Evolutionary conservation across 2,797 vertebrate genomes (phyloP).

Genomic region (Serranus cabrilla): DNA sequence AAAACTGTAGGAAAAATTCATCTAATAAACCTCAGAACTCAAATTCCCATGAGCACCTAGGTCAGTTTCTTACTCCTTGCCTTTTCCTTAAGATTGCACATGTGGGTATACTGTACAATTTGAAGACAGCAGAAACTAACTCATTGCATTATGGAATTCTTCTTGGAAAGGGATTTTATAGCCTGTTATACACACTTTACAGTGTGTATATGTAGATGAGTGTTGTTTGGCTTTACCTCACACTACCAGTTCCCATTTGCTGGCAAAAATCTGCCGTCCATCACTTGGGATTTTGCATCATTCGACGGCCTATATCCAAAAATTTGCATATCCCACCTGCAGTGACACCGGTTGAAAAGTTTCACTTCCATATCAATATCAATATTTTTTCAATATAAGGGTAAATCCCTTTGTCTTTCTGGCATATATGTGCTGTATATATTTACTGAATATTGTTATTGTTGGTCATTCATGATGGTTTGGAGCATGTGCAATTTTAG

Average conservation of each 20-base stretch:
- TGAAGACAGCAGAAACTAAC: not conserved
- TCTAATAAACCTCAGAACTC: conserved; percentile 13
- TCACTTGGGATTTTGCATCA: too few relatives aligned
- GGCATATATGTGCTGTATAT: not conserved
- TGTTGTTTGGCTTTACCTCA: too few relatives aligned
- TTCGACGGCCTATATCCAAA: too few relatives aligned
- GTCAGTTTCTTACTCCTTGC: conserved; percentile 24
- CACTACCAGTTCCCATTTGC: too few relatives aligned
- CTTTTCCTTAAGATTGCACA: not conserved
- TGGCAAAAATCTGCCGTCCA: too few relatives aligned
- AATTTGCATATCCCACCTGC: too few relatives aligned
- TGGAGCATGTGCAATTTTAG: not conserved
- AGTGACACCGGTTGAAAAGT: too few relatives aligned
- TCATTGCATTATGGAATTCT: not conserved
- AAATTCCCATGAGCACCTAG: conserved; percentile 11
- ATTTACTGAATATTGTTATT: not conserved
- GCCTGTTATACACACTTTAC: too few relatives aligned
- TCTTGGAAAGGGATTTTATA: too few relatives aligned
- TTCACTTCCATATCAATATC: too few relatives aligned
- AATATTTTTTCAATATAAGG: not conserved
- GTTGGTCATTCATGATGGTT: conserved; percentile 6
- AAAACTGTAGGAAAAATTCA: conserved; percentile 20
- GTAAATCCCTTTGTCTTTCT: not conserved
- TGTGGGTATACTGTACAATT: not conserved
- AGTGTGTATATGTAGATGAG: too few relatives aligned